These are phyloP conservation scores for Catamblyrhynchus diadema DNA, from an alignment of 2,797 vertebrate species.

Conservation along the genomic window DNA sequence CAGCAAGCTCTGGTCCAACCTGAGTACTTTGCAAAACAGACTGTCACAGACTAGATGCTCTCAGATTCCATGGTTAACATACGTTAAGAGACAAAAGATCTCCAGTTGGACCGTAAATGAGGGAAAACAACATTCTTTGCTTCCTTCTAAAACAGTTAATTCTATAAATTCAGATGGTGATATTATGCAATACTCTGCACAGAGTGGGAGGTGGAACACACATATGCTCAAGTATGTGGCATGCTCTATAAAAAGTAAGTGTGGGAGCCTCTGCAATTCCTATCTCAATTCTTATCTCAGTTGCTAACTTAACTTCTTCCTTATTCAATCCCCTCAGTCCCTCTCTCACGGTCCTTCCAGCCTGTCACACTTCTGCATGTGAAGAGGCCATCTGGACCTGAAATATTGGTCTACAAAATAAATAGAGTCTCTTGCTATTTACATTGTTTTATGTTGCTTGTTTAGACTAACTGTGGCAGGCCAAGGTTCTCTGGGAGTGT, in stretches of 20 bases:
- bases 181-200: neutral
- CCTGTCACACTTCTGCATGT: rapidly evolving
- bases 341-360: neutral
- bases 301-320: neutral
- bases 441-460: neutral
- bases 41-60: neutral
- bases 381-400: neutral
- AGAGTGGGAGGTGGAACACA: neutral
- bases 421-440: neutral
- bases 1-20: neutral
- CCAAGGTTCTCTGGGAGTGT: neutral
- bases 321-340: neutral
- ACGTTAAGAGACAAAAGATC: neutral
- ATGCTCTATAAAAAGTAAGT: neutral
- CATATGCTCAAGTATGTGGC: neutral
- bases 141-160: neutral
- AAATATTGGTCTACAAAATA: neutral
- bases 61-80: neutral
- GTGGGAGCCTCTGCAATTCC: neutral
- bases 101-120: neutral
- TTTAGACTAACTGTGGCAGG: neutral
- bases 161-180: neutral
- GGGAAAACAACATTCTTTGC: neutral
- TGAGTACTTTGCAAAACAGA: neutral
- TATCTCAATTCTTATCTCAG: neutral